Evolutionary conservation across 2,113 vertebrate species (phyloP), one percentile per base, ranked within the genome.

Genomic region (Anthoscopus minutus): DNA sequence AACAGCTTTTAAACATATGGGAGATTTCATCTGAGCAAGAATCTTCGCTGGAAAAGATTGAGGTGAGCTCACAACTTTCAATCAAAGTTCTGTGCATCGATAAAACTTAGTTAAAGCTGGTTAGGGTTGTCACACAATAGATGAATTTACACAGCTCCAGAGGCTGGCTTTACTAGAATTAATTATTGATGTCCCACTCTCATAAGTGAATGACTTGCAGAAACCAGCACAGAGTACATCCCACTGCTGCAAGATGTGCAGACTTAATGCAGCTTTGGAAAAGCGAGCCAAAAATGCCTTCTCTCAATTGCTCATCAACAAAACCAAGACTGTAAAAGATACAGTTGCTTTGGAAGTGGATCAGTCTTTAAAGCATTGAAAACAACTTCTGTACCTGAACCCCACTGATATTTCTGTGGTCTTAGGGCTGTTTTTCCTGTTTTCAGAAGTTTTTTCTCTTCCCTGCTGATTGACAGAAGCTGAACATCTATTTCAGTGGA

Each of bases 51-150:
- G 95, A 94, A 92, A 92, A 95, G 84, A 86, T 0, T 64, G 83
- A 94, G 92, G 87, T 94, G 95, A 91, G 85, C 64, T 89, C 67
- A 71, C 89, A 94, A 91, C 82, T 93, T 93, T 96, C 93, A 94
- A 74, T 95, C 92, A 94, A 69, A 74, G 22, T 66, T 61, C 27
- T 50, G 40, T 58, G 27, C 76, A 67, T 83, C 8, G 5, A 77
- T 69, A 87, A 83, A 86, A 61, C 31, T 72, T 62, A 45, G 31
- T 66, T 70, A 10, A 76, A 33, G 33, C 37, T 92, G 35, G 42
- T 74, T 81, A 67, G 45, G 35, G n/a, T 45, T 95, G 77, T 91
- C 72, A 91, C 18, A 8, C 27, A 86, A 83, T 12, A 93, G 60
- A 69, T 72, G 45, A 90, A 79, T 94, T 91, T 93, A 81, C 48